A percentile compares a stretch with the other conserved stretches of the same genome.
phyloP scores from a whole-genome alignment of 2,797 vertebrate species.

The Anguilla anguilla region DNA sequence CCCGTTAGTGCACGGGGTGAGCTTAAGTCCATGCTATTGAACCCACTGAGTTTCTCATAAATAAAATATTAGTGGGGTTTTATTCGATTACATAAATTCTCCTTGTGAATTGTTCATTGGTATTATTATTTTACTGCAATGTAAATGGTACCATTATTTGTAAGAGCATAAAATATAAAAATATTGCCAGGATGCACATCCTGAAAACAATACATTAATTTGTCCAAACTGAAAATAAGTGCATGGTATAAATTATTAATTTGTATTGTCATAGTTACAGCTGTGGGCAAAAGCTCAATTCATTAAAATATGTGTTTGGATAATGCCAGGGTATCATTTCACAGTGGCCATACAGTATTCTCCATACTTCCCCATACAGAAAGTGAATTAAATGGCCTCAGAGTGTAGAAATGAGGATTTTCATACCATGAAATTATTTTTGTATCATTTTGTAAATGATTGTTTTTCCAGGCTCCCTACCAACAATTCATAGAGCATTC shows the following conservation, averaged over 20 bases:
- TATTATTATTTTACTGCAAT: not conserved
- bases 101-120: not conserved
- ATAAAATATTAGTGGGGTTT: not conserved
- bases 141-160: not conserved
- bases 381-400: not conserved
- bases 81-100: not conserved
- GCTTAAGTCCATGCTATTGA: not conserved
- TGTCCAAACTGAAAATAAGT: not conserved
- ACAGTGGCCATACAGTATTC: not conserved
- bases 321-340: not conserved
- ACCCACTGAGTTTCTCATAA: not conserved
- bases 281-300: not conserved
- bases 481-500: not conserved
- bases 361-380: not conserved
- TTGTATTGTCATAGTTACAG: not conserved
- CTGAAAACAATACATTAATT: not conserved
- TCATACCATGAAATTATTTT: not conserved
- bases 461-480: not conserved
- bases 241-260: constrained; percentile 1
- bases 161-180: not conserved
- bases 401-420: not conserved
- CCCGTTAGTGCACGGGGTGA: not conserved
- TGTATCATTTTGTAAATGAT: not conserved
- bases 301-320: not conserved
- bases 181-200: not conserved